Percentiles rank a stretch among this genome's conserved stretches.
Evolutionary conservation across 92 coral and sea anemone species (phyloP).

Genomic region (Siderastrea siderea): DNA sequence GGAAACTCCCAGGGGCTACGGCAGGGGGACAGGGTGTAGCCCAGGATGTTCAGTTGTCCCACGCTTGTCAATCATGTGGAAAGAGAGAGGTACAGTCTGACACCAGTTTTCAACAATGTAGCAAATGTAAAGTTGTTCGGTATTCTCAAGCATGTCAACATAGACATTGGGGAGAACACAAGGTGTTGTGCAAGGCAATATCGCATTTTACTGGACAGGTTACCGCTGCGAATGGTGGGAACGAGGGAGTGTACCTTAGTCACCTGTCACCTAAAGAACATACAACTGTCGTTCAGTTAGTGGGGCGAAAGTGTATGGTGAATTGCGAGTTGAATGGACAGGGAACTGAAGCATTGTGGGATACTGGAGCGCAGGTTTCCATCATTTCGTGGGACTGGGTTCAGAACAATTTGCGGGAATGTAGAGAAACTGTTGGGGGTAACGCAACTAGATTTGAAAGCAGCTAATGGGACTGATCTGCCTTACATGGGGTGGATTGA

Average conservation of each 20-base stretch:
- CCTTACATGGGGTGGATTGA: constrained; percentile 72
- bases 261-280: constrained; percentile 72
- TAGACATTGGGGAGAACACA: constrained; percentile 69
- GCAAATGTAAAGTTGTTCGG: constrained; percentile 63
- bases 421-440: constrained; percentile 57
- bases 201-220: too few relatives aligned
- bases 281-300: constrained; percentile 57
- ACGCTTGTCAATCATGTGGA: too few relatives aligned
- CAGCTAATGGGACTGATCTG: constrained; percentile 67
- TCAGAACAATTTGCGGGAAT: constrained; percentile 20
- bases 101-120: constrained; percentile 48
- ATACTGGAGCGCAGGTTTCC: constrained; percentile 80
- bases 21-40: neutral
- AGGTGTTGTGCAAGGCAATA: constrained; percentile 17
- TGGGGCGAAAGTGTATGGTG: constrained; percentile 66
- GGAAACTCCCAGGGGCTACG: neutral
- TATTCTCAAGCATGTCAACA: constrained; percentile 72
- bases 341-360: constrained; percentile 61
- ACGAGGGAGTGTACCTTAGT: constrained; percentile 30
- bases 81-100: constrained; percentile 26
- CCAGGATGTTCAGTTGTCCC: too few relatives aligned
- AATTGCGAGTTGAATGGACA: constrained; percentile 53
- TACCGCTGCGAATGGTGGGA: neutral
- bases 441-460: constrained; percentile 58
- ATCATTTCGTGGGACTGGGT: constrained; percentile 56